These are phyloP conservation scores for Lasioglossum zephyrum DNA, from an alignment of 2,888 invertebrate species.

Conservation along the genomic window DNA sequence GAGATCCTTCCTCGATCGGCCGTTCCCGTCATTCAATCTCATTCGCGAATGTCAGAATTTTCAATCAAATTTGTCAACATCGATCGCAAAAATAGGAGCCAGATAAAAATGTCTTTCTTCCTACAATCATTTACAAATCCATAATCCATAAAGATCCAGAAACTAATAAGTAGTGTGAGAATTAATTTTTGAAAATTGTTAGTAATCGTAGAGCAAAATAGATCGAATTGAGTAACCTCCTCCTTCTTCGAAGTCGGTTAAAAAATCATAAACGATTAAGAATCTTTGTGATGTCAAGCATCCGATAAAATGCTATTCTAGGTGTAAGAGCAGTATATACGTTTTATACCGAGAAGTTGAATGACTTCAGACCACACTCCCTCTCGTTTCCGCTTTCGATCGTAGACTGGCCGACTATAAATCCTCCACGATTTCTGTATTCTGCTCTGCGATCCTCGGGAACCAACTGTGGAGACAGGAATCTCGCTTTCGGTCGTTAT, in stretches of 20 bases:
- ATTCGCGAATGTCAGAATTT: neutral
- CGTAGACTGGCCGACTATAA: neutral
- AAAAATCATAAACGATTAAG: too few relatives aligned
- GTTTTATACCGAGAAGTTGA: slow-evolving; percentile 3
- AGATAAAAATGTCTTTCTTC: too few relatives aligned
- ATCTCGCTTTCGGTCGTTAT: neutral
- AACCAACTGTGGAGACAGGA: neutral
- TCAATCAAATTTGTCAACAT: neutral
- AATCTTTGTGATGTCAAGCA: too few relatives aligned
- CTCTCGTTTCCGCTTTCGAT: neutral
- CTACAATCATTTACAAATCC: too few relatives aligned
- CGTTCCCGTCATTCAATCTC: neutral
- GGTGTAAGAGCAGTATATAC: neutral
- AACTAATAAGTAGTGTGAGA: too few relatives aligned
- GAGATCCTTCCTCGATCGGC: neutral
- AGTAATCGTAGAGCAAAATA: too few relatives aligned
- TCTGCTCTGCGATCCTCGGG: neutral
- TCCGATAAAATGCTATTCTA: neutral
- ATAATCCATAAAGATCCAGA: too few relatives aligned
- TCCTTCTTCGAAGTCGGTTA: too few relatives aligned
- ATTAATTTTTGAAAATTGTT: too few relatives aligned
- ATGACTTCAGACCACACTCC: neutral
- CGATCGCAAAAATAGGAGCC: too few relatives aligned
- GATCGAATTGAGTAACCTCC: too few relatives aligned
- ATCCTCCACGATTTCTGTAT: neutral